Percentiles rank a stretch among this genome's conserved stretches.
Evolutionary conservation across 2,888 invertebrate genomes (phyloP).

Genomic region (Drosophila barbarae): DNA sequence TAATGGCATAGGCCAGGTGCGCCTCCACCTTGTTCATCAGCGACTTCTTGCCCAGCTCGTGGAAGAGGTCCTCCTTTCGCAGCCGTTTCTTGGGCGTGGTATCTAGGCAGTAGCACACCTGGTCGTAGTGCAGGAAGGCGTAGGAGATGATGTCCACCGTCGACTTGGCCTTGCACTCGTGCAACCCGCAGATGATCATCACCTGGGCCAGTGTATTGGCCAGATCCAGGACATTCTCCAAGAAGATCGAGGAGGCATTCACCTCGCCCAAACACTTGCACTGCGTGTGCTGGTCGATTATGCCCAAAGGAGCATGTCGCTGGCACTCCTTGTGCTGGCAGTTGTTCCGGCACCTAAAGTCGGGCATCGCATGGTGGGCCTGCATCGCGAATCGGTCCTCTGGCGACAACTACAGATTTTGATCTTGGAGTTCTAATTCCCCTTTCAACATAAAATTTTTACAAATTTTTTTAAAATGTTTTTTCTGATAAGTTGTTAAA

Average conservation of each 20-base stretch:
- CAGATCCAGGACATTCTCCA: conserved; percentile 76
- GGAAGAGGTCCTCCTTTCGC: conserved; percentile 74
- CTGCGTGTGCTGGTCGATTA: conserved; percentile 69
- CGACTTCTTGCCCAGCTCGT: conserved; percentile 77
- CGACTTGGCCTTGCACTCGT: conserved; percentile 78
- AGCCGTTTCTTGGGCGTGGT: conserved; percentile 72
- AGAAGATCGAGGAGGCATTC: conserved; percentile 75
- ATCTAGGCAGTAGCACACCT: conserved; percentile 76
- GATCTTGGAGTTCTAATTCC: background rate
- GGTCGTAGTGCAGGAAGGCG: conserved; percentile 76
- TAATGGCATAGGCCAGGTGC: conserved; percentile 75
- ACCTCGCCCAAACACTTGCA: conserved; percentile 69
- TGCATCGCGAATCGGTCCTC: conserved; percentile 52
- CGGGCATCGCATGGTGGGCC: conserved; percentile 73
- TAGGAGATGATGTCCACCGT: conserved; percentile 76
- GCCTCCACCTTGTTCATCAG: conserved; percentile 78
- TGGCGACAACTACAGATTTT: background rate
- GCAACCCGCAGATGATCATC: conserved; percentile 77
- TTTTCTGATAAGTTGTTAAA: conserved; percentile 9
- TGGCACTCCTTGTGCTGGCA: conserved; percentile 76
- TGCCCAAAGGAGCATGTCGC: conserved; percentile 69
- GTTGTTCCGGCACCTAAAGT: conserved; percentile 70
- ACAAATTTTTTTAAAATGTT: conserved; percentile 10
- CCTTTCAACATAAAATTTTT: conserved; percentile 8
- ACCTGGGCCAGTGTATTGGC: conserved; percentile 75